Base-by-base conservation (phyloP, 23 tunicate genomes). In the Halocynthia roretzi region DNA sequence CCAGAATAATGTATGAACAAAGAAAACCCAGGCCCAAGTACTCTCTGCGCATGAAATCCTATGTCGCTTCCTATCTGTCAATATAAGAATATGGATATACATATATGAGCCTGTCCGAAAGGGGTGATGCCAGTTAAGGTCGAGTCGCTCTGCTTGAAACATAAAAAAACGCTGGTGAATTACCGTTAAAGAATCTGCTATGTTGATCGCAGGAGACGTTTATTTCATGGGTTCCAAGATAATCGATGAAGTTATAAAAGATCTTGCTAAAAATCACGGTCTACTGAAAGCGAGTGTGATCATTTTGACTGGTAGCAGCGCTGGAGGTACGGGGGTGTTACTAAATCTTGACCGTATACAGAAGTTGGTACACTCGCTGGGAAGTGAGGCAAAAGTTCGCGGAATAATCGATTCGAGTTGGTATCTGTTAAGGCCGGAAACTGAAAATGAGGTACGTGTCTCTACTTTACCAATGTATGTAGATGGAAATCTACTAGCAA, bases 301-400 rank as follows among this genome's bases (percentile, higher is more conserved):
- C 22, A 7, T 86, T 15, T 51, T 86, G 53, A 84, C 91, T 6
- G 91, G 91, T 7, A 80, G 81, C 84, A 86, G 91, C 40, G 91
- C 91, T 52, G 91, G 91, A 73, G 91, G 84, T 6, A 80, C 82
- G 52, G 91, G 91, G 15, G 91, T 86, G 18, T 80, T 86, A 21
- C 60, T 86, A 71, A 86, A 86, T 76, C 40, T 86, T 19, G 91
- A 86, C 81, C 81, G 84, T 0, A 67, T 86, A 21, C 84, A 86
- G 73, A 40, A 18, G 12, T 10, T 56, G 6, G 48, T 86, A 20
- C 66, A n/a, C n/a, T 11, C 63, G 60, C 75, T 56, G 61, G 81
- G 76, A 49, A 61, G 71, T 21, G 52, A 49, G 19, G 91, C 80
- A 10, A 53, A 23, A 44, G 80, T 86, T 54, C 72, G 70, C 11